Evolutionary conservation across 2,113 vertebrate genomes (phyloP).

Genomic region (Pluvialis apricaria): DNA sequence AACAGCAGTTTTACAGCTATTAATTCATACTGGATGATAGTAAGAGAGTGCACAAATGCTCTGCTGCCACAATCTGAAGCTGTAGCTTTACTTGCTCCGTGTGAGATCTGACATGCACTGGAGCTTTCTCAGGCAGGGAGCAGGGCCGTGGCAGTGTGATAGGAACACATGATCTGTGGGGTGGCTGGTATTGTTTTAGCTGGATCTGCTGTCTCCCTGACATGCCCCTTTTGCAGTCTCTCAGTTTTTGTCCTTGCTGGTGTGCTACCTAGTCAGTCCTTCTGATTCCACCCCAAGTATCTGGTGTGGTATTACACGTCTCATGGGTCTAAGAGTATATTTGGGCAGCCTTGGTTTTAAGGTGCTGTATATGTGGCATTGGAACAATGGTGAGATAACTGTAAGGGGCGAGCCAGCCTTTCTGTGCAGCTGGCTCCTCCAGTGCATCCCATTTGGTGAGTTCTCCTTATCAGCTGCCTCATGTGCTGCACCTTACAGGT

Average conservation of each 20-base stretch:
- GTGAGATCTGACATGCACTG: background rate
- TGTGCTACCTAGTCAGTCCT: background rate
- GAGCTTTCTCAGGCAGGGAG: background rate
- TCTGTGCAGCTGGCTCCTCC: background rate
- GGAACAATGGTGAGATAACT: background rate
- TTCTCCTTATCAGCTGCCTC: background rate
- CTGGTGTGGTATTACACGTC: background rate
- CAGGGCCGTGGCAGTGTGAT: background rate
- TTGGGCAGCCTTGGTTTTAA: background rate
- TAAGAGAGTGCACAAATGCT: background rate
- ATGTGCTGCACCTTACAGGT: too few relatives aligned
- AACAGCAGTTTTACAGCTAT: background rate
- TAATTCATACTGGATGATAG: background rate
- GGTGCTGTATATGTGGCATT: background rate
- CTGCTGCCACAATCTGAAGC: background rate
- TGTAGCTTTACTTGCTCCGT: background rate
- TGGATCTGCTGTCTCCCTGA: background rate
- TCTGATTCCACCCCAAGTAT: background rate
- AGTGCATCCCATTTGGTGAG: background rate
- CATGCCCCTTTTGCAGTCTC: background rate
- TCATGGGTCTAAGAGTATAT: background rate
- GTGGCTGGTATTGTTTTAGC: background rate
- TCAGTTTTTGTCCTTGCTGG: background rate
- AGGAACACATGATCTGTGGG: background rate
- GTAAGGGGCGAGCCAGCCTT: background rate